Percentiles rank a stretch among this genome's conserved stretches.
Evolutionary conservation across 1,140 invertebrate genomes (phyloP).

Genomic region (Melitaea cinxia): DNA sequence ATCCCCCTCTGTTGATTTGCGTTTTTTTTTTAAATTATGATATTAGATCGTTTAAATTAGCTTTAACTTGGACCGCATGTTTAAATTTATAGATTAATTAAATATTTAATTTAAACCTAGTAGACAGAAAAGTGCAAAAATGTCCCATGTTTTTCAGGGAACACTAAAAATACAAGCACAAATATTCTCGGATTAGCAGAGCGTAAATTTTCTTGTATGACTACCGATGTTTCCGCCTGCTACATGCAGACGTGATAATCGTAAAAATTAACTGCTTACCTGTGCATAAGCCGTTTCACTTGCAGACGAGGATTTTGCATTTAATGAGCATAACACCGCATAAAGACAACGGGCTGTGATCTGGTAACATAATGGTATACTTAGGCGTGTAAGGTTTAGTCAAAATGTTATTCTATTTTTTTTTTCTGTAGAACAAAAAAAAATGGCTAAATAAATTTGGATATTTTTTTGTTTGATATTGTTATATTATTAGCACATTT

Average conservation of each 20-base stretch:
- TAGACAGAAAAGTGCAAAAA: no score
- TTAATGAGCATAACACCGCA: slow-evolving; percentile 31
- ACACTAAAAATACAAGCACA: slow-evolving; percentile 33
- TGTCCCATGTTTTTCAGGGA: no score
- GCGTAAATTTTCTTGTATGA: slow-evolving; percentile 46
- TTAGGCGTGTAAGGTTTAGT: slow-evolving; percentile 22
- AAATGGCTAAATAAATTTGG: no score
- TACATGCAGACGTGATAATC: slow-evolving; percentile 60
- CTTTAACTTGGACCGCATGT: no score
- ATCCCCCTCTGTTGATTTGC: no score
- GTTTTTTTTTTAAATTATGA: no score
- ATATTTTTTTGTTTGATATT: no score
- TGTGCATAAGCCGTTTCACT: slow-evolving; percentile 47
- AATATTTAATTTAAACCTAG: no score
- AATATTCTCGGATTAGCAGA: slow-evolving; percentile 52
- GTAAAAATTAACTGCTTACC: slow-evolving; percentile 67
- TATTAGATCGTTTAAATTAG: no score
- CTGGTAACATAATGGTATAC: slow-evolving; percentile 14
- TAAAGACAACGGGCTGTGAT: slow-evolving; percentile 27
- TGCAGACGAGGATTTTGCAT: slow-evolving; percentile 34
- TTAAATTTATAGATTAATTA: no score
- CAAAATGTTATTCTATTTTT: background rate
- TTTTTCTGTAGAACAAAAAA: background rate
- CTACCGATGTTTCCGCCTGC: slow-evolving; percentile 55
- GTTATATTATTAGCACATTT: no score